Conservation (phyloP, 2,888 invertebrate genomes). For the Celastrina argiolus region DNA sequence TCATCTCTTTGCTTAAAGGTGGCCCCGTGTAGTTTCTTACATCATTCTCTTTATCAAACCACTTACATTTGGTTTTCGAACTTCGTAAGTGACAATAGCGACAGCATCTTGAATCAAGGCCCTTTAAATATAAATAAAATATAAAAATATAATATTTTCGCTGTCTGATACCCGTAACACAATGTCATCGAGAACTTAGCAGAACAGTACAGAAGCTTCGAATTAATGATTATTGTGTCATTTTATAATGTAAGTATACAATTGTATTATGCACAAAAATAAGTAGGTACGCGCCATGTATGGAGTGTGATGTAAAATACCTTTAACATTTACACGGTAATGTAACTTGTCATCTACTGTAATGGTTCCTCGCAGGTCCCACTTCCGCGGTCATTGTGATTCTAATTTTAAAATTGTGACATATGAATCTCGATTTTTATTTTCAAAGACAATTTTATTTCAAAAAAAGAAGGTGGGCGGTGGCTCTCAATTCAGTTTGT, state of each 20-base stretch:
- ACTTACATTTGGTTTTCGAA: no score
- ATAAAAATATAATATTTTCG: no score
- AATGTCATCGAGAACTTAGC: neutral
- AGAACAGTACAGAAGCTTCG: neutral
- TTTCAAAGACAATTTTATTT: no score
- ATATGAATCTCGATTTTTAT: neutral
- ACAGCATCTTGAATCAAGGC: no score
- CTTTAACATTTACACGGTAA: conserved; percentile 15
- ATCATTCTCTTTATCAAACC: no score
- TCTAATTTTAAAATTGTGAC: neutral
- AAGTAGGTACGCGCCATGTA: neutral
- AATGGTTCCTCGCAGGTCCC: neutral
- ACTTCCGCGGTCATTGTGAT: conserved; percentile 6
- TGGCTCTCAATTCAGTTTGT: no score
- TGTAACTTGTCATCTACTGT: conserved; percentile 10
- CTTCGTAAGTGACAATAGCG: no score
- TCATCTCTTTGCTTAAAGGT: no score
- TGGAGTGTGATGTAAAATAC: conserved; percentile 7
- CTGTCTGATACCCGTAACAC: no score
- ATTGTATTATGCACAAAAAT: neutral
- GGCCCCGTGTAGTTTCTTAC: no score
- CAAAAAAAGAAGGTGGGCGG: no score
- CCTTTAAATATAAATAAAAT: no score
- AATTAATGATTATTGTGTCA: neutral
- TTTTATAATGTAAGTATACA: neutral